Base-by-base conservation (phyloP, 2,113 vertebrate genomes). In the Alethe diademata region DNA sequence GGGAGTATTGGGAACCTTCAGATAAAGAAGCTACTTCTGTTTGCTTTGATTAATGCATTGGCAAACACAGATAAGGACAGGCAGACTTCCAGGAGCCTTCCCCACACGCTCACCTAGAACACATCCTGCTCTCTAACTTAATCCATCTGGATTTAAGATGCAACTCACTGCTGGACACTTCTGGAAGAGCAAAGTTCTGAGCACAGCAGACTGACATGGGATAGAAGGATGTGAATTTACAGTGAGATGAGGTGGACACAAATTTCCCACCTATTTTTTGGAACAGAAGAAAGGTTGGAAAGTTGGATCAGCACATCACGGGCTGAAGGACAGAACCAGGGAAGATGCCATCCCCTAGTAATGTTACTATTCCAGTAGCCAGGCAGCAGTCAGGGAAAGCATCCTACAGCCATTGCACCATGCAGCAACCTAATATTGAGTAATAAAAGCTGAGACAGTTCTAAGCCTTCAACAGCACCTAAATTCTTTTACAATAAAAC, bases 221-320 rank as follows among this genome's bases (percentile, higher is more conserved):
- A 31, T 19, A 42, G 31, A 86, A 57, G 40, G 72, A 56, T 3
- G 7, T 10, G 58, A 65, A 66, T 90, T 88, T 88, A 74, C 23
- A 66, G 17, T 4, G 19, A 78, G 42, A n/a, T 12, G 28, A 62
- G 42, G 20, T 26, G 57, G 74, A 42, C 78, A 82, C 29, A 67
- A 58, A 71, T 38, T 20, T 29, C 29, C 50, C 14, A 1, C 14
- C 31, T 56, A 6, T 8, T n/a, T 79, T 78, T 61, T 51, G 31
- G 28, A 76, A 61, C 18, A 43, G 78, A 47, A 72, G 57, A 36
- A 76, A 48, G 40, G n/a, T 23, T 57, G 60, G 29, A 35, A 66
- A 19, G 29, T 20, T 7, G 3, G 60, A 36, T 19, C 0, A 0
- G 48, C 28, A 54, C 23, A 38, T 64, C 53, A 56, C 0, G 0